Evolutionary conservation across 2,888 invertebrate species (phyloP), one percentile per base, ranked within the genome.

Genomic region (Tetrapedia diversipes): DNA sequence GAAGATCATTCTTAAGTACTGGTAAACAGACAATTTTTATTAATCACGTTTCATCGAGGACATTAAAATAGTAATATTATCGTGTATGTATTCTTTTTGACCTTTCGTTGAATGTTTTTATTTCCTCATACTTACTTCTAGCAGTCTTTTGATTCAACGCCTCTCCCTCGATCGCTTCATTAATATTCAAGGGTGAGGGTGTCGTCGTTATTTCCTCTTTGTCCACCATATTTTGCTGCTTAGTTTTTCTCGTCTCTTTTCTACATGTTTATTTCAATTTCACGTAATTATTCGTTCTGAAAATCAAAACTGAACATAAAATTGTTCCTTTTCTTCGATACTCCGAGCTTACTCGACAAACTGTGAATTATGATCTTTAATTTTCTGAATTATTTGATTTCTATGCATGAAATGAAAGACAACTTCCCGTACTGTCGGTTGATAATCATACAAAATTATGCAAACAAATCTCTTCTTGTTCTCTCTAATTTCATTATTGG

Each of bases 1-100:
- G 92, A 51, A 95, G 92, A 88, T 95, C 95, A 87, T 95, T 95
- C 86, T 95, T 94, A 85, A 95, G 94, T 63, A 90, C 92, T 92
- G 81, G 78, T n/a, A 60, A 86, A 87, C 64, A 92, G 89, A 80
- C 86, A 91, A 59, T 90, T 90, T 39, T 70, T 19, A 49, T 45
- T 51, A 1, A 47, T 7, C n/a, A 24, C 16, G 3, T 19, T 14
- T 27, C 14, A 14, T 37, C 24, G 11, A 1, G 39, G 4, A 10
- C 11, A n/a, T 24, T 39, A n/a, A n/a, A n/a, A n/a, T n/a, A n/a
- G n/a, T n/a, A n/a, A n/a, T n/a, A n/a, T n/a, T n/a, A n/a, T n/a
- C n/a, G n/a, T n/a, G n/a, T n/a, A n/a, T n/a, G n/a, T n/a, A n/a
- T n/a, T n/a, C n/a, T n/a, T n/a, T n/a, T n/a, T n/a, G n/a, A n/a